Conservation (phyloP, 2,888 invertebrate genomes). For the Caenorhabditis uteleia region DNA sequence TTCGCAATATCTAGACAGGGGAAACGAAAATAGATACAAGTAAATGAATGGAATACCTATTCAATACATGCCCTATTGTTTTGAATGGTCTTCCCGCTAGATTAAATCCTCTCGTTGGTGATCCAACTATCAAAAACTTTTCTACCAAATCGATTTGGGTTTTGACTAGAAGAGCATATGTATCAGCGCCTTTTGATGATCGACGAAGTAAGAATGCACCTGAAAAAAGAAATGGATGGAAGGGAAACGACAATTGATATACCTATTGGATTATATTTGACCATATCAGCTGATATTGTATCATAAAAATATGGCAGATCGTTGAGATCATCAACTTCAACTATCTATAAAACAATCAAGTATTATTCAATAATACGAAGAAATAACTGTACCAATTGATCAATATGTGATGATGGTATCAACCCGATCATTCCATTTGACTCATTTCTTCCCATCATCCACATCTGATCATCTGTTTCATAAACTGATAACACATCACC, state of each 20-base stretch:
- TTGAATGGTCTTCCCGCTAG: slow-evolving; percentile 41
- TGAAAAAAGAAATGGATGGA: neutral
- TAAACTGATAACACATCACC: slow-evolving; percentile 39
- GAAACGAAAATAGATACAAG: slow-evolving; percentile 1
- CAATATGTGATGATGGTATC: slow-evolving; percentile 16
- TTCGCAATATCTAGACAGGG: slow-evolving; percentile 45
- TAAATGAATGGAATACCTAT: slow-evolving; percentile 27
- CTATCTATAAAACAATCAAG: slow-evolving; percentile 7
- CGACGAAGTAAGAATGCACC: slow-evolving; percentile 44
- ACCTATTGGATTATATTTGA: slow-evolving; percentile 16
- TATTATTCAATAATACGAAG: neutral
- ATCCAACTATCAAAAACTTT: slow-evolving; percentile 42
- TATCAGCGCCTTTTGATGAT: slow-evolving; percentile 39
- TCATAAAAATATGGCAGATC: slow-evolving; percentile 35
- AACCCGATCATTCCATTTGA: slow-evolving; percentile 32
- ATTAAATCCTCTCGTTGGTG: slow-evolving; percentile 25
- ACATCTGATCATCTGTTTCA: slow-evolving; percentile 30
- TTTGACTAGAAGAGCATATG: slow-evolving; percentile 45
- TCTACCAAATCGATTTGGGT: slow-evolving; percentile 37
- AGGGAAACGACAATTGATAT: too few relatives aligned
- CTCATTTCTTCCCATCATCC: slow-evolving; percentile 42
- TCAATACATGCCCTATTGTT: slow-evolving; percentile 40
- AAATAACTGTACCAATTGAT: slow-evolving; percentile 10
- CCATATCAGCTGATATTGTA: slow-evolving; percentile 21
- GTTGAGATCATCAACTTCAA: slow-evolving; percentile 9